Evolutionary conservation across 2,797 vertebrate species (phyloP), one percentile per base, ranked within the genome.

Genomic region (Merluccius polli): DNA sequence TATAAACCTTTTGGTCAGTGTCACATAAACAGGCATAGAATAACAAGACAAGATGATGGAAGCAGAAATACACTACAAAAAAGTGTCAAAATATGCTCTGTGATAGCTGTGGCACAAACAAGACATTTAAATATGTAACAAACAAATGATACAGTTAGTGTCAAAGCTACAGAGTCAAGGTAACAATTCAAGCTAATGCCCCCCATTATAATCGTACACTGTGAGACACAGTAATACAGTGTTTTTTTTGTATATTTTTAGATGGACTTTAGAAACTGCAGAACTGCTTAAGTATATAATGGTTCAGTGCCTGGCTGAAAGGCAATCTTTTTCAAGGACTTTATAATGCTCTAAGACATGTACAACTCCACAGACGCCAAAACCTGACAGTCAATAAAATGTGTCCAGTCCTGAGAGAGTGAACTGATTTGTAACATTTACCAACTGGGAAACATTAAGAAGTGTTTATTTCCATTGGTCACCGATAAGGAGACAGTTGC

Each of bases 61-160:
- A 79, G 78, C 86, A 85, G 85, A 77, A 89, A 84, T 88, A 88
- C 84, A 88, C 80, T 77, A 76, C 59, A 69, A 80, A 83, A 77
- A 79, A 73, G 79, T 83, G 74, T 77, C 77, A 82, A 85, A 82
- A 84, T 69, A 79, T 82, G 76, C 77, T 79, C 76, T 74, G 79
- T 6, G 69, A 69, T 71, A 79, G 79, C 80, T 85, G 86, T 83
- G 88, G 86, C 78, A 87, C 81, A 77, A 77, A 89, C 67, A 82
- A 77, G 87, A 92, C 87, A 91, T 81, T 88, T 83, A 92, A 87
- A 91, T 89, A 87, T 88, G 89, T 86, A 83, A 93, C 89, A 84
- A 82, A 93, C 89, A 91, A 85, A 94, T 93, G 93, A 88, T 87
- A 92, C 92, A 89, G 80, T 92, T 80, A 92, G 84, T 71, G 88